Conservation (phyloP, 2,888 invertebrate genomes). For the Microchrysa polita region DNA sequence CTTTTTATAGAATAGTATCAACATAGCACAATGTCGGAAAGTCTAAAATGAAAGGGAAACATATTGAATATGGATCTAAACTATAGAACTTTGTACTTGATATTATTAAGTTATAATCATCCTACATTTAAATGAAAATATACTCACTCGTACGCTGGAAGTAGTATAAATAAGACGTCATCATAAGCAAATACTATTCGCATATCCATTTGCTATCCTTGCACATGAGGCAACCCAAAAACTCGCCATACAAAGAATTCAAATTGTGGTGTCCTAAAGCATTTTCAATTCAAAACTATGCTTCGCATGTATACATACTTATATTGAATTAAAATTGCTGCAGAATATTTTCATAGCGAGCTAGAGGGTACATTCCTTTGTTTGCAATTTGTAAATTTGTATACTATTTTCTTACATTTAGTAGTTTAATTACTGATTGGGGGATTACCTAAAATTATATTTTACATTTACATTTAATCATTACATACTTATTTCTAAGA, state of each 20-base stretch:
- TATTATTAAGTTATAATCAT: conserved; percentile 11
- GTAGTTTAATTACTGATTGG: no score
- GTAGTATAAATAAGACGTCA: background rate
- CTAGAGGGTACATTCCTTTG: conserved; percentile 30
- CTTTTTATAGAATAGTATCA: background rate
- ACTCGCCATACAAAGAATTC: background rate
- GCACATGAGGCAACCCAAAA: conserved; percentile 15
- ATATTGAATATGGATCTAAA: background rate
- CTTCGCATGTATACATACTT: background rate
- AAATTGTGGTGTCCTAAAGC: conserved; percentile 8
- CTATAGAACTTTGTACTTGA: conserved; percentile 24
- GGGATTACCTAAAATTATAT: no score
- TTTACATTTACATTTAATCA: no score
- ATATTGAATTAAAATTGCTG: background rate
- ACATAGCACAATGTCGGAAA: background rate
- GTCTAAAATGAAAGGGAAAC: background rate
- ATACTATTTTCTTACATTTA: conserved; percentile 9
- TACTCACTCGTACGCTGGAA: background rate
- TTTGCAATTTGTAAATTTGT: conserved; percentile 34
- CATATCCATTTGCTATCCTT: background rate
- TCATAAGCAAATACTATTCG: background rate
- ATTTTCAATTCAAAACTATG: conserved; percentile 10
- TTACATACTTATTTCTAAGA: no score
- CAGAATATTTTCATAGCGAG: background rate
- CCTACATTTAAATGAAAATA: no score